These are phyloP conservation scores for Drosophila ficusphila DNA, from an alignment of 1,140 invertebrate species.

Conservation along the genomic window DNA sequence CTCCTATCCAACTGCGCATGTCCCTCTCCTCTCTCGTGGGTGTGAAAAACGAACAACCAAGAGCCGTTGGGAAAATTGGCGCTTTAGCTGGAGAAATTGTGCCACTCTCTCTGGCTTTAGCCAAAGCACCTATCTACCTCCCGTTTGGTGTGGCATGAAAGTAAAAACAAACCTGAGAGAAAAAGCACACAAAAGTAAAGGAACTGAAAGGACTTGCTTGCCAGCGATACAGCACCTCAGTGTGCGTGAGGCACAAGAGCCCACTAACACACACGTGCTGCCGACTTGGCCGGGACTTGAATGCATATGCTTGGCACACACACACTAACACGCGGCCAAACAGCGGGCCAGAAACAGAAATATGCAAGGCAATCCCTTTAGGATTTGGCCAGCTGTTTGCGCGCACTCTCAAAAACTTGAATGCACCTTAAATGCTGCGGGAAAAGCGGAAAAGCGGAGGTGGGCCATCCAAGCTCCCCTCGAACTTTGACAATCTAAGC, in stretches of 20 bases:
- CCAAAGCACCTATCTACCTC: background rate
- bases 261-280: slow-evolving; percentile 20
- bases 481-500: slow-evolving; percentile 81
- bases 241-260: slow-evolving; percentile 1
- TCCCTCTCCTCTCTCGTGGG: background rate
- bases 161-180: slow-evolving; percentile 52
- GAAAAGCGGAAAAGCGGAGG: background rate
- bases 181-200: slow-evolving; percentile 34
- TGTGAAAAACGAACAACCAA: slow-evolving; percentile 46
- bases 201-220: slow-evolving; percentile 36
- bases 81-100: slow-evolving; percentile 11
- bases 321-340: slow-evolving; percentile 19
- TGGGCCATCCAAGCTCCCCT: slow-evolving; percentile 32
- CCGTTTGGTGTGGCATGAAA: slow-evolving; percentile 35
- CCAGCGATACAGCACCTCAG: slow-evolving; percentile 36
- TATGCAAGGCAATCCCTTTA: slow-evolving; percentile 49
- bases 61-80: slow-evolving; percentile 38
- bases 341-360: slow-evolving; percentile 33
- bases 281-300: slow-evolving; percentile 31
- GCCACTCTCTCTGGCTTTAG: background rate
- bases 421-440: slow-evolving; percentile 57
- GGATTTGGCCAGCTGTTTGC: slow-evolving; percentile 58
- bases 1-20: background rate
- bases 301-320: slow-evolving; percentile 44
- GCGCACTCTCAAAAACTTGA: slow-evolving; percentile 59